phyloP scores from a whole-genome alignment of 2,797 vertebrate species.

The Catharus ustulatus region DNA sequence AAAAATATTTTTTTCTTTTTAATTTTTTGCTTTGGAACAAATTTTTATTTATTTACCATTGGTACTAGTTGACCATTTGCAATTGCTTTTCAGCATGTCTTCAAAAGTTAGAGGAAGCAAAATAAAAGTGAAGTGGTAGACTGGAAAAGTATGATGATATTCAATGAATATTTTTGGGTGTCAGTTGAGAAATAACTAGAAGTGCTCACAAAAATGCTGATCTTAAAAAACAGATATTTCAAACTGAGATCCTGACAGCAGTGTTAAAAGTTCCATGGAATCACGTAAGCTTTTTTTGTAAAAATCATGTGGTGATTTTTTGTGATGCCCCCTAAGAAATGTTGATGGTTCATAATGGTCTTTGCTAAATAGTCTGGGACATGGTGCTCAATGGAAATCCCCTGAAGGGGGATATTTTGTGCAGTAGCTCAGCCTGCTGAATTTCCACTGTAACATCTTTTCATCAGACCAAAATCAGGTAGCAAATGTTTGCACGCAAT shows the following conservation, averaged over 20 bases:
- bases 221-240: neutral
- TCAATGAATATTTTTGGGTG: neutral
- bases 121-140: neutral
- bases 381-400: neutral
- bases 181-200: neutral
- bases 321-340: neutral
- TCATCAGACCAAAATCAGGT: neutral
- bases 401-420: neutral
- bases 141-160: neutral
- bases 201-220: neutral
- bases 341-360: neutral
- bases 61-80: neutral
- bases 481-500: neutral
- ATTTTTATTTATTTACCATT: neutral
- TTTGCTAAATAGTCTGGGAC: neutral
- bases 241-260: neutral
- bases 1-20: neutral
- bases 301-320: neutral
- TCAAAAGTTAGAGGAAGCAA: neutral
- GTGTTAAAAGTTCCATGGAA: neutral
- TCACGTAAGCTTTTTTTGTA: accelerated
- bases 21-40: neutral
- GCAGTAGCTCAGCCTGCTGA: neutral
- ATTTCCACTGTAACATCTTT: neutral
- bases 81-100: neutral